These are phyloP conservation scores for Rousettus leschenaultii DNA, from an alignment of 2,113 vertebrate species.

Conservation along the genomic window DNA sequence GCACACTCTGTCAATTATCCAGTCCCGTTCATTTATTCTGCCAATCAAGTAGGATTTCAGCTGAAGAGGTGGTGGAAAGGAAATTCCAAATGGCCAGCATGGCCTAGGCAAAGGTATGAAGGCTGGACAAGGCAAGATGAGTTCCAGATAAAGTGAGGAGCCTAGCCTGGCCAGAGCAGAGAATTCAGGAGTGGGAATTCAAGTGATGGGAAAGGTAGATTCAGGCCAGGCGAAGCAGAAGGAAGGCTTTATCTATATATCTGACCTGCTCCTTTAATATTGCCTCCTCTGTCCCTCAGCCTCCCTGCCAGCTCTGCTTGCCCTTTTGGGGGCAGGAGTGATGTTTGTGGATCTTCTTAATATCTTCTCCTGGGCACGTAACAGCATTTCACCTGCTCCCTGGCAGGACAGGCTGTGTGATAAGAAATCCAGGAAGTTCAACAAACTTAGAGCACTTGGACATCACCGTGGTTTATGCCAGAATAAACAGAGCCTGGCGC, in stretches of 20 bases:
- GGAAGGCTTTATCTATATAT: neutral
- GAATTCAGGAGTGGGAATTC: neutral
- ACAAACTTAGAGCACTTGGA: constrained; percentile 68
- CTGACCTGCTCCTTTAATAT: neutral
- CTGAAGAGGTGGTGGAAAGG: neutral
- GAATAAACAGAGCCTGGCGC: constrained; percentile 74
- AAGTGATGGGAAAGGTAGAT: neutral
- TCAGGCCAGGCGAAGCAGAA: neutral
- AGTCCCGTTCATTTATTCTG: neutral
- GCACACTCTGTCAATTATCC: neutral
- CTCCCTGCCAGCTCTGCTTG: neutral
- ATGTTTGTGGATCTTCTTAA: neutral
- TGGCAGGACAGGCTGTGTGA: constrained; percentile 57
- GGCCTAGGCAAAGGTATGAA: neutral
- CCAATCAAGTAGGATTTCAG: neutral
- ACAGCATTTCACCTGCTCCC: neutral
- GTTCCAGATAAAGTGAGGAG: neutral
- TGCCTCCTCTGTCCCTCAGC: neutral
- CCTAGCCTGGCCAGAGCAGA: neutral
- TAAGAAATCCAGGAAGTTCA: constrained; percentile 78
- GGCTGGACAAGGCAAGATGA: neutral
- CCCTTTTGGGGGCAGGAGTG: neutral
- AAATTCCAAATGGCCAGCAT: neutral
- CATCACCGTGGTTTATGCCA: constrained; percentile 72
- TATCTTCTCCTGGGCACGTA: neutral